Percentiles rank a stretch among this genome's conserved stretches.
phyloP scores from a whole-genome alignment of 2,797 vertebrate genomes.

The Diglossa cyanea region DNA sequence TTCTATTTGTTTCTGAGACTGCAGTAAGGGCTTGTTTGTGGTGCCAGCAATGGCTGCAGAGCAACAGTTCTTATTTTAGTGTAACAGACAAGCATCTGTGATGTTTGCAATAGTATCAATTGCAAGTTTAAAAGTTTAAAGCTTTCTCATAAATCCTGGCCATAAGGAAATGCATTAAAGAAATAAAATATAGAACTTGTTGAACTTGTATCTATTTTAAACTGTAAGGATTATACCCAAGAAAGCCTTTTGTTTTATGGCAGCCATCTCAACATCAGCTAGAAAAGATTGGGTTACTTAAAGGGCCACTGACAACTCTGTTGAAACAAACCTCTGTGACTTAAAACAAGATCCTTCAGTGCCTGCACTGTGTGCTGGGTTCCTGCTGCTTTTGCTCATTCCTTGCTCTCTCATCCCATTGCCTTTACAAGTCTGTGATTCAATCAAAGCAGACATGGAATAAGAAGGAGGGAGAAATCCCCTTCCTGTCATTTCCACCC shows the following conservation, averaged over 20 bases:
- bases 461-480: background rate
- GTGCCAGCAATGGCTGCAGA: background rate
- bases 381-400: background rate
- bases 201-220: constrained; percentile 68
- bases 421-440: background rate
- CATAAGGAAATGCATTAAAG: constrained; percentile 71
- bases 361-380: background rate
- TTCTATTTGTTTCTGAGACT: background rate
- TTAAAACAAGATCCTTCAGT: background rate
- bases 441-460: background rate
- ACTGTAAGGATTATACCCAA: constrained; percentile 48
- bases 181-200: constrained; percentile 64
- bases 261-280: constrained; percentile 7
- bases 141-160: constrained; percentile 52
- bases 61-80: constrained; percentile 42
- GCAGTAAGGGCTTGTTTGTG: background rate
- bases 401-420: background rate
- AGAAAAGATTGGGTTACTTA: constrained; percentile 64
- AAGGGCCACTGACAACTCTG: constrained; percentile 25
- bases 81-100: background rate
- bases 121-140: constrained; percentile 56
- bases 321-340: background rate
- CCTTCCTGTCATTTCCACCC: background rate
- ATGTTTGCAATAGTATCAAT: background rate
- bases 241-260: constrained; percentile 66